These are phyloP conservation scores for Gandaritis pyraliata DNA, from an alignment of 2,888 invertebrate species.

Conservation along the genomic window DNA sequence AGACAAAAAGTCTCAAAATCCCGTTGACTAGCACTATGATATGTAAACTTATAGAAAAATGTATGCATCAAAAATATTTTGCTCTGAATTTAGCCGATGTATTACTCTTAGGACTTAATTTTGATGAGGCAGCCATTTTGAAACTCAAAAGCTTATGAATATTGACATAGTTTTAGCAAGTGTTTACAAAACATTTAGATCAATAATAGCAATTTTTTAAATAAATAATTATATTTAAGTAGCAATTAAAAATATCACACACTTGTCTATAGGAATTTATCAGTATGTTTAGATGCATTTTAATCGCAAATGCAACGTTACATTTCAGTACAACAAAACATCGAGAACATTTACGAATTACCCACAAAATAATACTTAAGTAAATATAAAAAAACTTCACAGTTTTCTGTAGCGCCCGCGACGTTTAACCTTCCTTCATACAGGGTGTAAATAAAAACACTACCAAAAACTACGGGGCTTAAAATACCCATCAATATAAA, in stretches of 20 bases:
- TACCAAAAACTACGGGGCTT: too few species aligned
- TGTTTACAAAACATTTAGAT: conserved; percentile 43
- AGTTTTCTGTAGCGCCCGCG: too few species aligned
- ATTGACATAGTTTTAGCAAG: conserved; percentile 49
- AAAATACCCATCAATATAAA: too few species aligned
- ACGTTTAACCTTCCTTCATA: too few species aligned
- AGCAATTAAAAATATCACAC: conserved; percentile 21
- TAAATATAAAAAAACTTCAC: too few species aligned
- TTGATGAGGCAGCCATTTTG: background rate
- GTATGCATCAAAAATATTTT: too few species aligned
- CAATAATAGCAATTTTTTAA: conserved; percentile 24
- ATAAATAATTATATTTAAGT: conserved; percentile 15
- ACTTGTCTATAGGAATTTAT: conserved; percentile 18
- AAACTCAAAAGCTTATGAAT: conserved; percentile 52
- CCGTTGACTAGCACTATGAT: too few species aligned
- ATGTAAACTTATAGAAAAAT: background rate
- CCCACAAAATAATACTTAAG: conserved; percentile 4
- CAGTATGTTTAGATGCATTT: conserved; percentile 12
- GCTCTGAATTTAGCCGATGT: too few species aligned
- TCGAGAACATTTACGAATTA: conserved; percentile 56
- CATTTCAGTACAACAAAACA: conserved; percentile 40
- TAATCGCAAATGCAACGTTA: conserved; percentile 6
- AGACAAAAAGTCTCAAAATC: too few species aligned
- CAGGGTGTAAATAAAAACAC: too few species aligned
- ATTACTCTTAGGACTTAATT: too few species aligned